Evolutionary conservation across 2,113 vertebrate species (phyloP).

Genomic region (Chaetops frenatus): DNA sequence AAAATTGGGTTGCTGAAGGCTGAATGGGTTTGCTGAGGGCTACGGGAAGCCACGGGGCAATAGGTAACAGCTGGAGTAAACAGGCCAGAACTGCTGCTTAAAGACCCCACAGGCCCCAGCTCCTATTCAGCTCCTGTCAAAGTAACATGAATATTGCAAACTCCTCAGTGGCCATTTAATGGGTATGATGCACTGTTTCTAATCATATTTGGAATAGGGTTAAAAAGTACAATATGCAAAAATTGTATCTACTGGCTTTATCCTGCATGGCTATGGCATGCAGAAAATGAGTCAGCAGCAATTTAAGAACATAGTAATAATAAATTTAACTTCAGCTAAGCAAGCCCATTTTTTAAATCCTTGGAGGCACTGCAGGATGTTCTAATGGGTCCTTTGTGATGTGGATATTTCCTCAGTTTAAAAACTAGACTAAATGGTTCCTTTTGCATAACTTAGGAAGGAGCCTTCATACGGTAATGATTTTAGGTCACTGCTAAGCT

Average conservation of each 20-base stretch:
- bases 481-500: constrained; percentile 45
- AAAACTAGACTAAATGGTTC: not conserved
- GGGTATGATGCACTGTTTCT: not conserved
- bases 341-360: constrained; percentile 34
- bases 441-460: constrained; percentile 33
- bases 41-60: not conserved
- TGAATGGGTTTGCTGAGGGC: not conserved
- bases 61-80: not conserved
- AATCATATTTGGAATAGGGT: not conserved
- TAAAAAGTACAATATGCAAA: not conserved
- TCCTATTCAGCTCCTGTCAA: not conserved
- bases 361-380: not conserved
- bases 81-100: not conserved
- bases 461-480: constrained; percentile 10
- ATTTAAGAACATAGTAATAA: constrained; percentile 11
- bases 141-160: not conserved
- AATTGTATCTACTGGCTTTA: not conserved
- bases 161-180: not conserved
- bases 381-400: constrained; percentile 38
- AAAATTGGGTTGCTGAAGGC: not conserved
- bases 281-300: constrained; percentile 30
- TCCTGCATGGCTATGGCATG: not conserved
- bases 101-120: not conserved
- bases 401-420: constrained; percentile 34
- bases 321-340: constrained; percentile 1